Evolutionary conservation across 30 jellyfish, hydroid and myxozoan genomes (phyloP).

Genomic region (Mastigias papua): DNA sequence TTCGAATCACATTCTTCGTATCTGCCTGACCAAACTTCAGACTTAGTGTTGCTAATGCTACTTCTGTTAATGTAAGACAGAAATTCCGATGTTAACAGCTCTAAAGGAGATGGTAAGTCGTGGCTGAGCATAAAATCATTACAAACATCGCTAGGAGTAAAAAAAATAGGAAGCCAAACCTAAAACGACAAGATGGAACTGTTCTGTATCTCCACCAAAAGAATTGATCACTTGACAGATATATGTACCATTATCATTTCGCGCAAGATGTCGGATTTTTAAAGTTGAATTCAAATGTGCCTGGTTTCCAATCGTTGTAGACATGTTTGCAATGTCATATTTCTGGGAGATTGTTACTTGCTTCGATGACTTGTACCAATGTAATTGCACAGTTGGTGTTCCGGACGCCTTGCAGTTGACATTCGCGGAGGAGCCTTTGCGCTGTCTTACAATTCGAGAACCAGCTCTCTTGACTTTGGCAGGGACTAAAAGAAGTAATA

Average conservation of each 20-base stretch:
- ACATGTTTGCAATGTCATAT: conserved; percentile 3
- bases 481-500: conserved; percentile 67
- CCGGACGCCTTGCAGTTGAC: conserved; percentile 85
- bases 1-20: no score
- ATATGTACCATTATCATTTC: conserved; percentile 85
- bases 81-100: background rate
- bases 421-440: conserved; percentile 60
- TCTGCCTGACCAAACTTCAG: no score
- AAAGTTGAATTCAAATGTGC: conserved; percentile 74
- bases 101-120: background rate
- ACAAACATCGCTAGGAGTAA: no score
- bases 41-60: no score
- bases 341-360: conserved; percentile 43
- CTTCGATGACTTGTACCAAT: conserved; percentile 77
- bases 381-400: conserved; percentile 59
- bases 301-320: conserved; percentile 46
- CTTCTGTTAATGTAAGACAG: no score
- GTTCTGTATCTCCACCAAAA: conserved; percentile 74
- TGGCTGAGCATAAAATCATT: no score
- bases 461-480: conserved; percentile 70
- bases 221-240: conserved; percentile 78
- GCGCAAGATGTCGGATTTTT: conserved; percentile 37
- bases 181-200: conserved; percentile 64
- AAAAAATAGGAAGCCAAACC: conserved; percentile 45
- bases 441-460: conserved; percentile 23